Conservation (phyloP, 2,888 invertebrate genomes). For the Ellobium chinense region DNA sequence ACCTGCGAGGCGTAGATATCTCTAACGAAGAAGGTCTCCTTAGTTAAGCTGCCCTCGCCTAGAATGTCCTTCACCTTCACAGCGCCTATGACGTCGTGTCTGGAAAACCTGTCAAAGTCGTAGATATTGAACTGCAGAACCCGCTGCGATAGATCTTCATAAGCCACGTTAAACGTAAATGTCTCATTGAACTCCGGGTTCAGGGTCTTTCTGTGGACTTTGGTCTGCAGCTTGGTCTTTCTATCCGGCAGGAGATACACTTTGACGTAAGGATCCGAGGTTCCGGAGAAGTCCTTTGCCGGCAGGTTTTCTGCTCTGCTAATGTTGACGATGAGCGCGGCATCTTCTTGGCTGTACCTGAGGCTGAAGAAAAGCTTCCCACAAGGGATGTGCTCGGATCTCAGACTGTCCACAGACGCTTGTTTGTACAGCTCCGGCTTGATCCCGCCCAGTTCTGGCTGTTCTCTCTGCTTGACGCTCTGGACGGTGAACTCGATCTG, state of each 20-base stretch:
- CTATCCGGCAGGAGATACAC: slow-evolving; percentile 90
- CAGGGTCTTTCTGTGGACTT: slow-evolving; percentile 87
- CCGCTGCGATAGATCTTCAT: slow-evolving; percentile 87
- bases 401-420: slow-evolving; percentile 69
- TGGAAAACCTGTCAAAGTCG: slow-evolving; percentile 92
- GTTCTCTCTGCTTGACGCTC: slow-evolving; percentile 80
- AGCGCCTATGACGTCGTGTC: slow-evolving; percentile 92
- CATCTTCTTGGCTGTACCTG: slow-evolving; percentile 89
- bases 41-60: slow-evolving; percentile 87
- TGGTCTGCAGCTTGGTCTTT: slow-evolving; percentile 92
- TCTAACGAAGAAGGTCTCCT: slow-evolving; percentile 92
- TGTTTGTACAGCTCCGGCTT: slow-evolving; percentile 81
- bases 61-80: slow-evolving; percentile 89
- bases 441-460: slow-evolving; percentile 72
- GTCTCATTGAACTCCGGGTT: slow-evolving; percentile 92
- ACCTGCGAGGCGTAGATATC: slow-evolving; percentile 86
- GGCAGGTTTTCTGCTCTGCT: slow-evolving; percentile 87
- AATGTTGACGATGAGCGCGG: slow-evolving; percentile 89
- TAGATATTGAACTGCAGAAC: slow-evolving; percentile 92
- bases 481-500: slow-evolving; percentile 87
- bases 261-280: slow-evolving; percentile 93
- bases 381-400: slow-evolving; percentile 79
- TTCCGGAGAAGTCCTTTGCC: slow-evolving; percentile 89
- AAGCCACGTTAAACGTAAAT: slow-evolving; percentile 89
- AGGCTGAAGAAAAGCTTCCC: slow-evolving; percentile 91